Conservation (phyloP, 2,888 invertebrate species). For the Baccha elongata region DNA sequence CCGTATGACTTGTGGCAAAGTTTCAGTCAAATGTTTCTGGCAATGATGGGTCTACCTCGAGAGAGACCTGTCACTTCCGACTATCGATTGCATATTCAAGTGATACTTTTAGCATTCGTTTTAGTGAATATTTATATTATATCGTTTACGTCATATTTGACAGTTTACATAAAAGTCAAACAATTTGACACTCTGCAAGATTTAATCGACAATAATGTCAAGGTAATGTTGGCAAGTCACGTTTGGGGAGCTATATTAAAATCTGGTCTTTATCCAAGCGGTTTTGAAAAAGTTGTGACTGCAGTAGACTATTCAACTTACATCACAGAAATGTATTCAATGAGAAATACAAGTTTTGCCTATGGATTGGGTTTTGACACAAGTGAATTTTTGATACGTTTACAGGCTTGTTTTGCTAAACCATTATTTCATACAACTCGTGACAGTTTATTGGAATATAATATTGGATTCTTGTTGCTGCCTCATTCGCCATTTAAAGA, state of each 20-base stretch:
- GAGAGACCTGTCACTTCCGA: neutral
- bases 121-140: slow-evolving; percentile 41
- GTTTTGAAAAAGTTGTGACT: slow-evolving; percentile 26
- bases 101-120: slow-evolving; percentile 32
- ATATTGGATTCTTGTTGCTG: neutral
- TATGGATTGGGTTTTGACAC: slow-evolving; percentile 21
- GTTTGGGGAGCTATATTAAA: slow-evolving; percentile 2
- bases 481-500: slow-evolving; percentile 40
- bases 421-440: slow-evolving; percentile 13
- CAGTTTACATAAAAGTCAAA: slow-evolving; percentile 37
- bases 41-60: slow-evolving; percentile 2
- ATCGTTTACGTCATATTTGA: slow-evolving; percentile 48
- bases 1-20: slow-evolving; percentile 9
- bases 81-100: slow-evolving; percentile 39
- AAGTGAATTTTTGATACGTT: slow-evolving; percentile 4
- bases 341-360: slow-evolving; percentile 34
- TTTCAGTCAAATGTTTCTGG: slow-evolving; percentile 30
- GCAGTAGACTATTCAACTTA: neutral
- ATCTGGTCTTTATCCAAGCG: neutral
- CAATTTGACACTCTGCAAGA: slow-evolving; percentile 38
- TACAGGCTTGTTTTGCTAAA: neutral
- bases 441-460: slow-evolving; percentile 9
- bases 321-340: slow-evolving; percentile 8
- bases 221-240: slow-evolving; percentile 19
- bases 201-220: slow-evolving; percentile 36